Conservation (phyloP, 2,113 vertebrate species). For the Cinclus mexicanus region DNA sequence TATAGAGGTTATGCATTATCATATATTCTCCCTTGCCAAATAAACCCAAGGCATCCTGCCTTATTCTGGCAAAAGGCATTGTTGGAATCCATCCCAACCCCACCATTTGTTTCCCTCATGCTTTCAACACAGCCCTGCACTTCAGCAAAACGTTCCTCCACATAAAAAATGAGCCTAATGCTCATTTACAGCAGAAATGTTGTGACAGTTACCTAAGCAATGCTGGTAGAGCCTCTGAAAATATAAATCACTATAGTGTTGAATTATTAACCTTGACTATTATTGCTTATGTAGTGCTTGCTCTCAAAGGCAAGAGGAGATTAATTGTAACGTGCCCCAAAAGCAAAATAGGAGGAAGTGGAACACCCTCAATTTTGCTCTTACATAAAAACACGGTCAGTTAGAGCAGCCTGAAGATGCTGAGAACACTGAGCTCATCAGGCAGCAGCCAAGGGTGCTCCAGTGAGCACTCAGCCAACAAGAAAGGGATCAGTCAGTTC, state of each 20-base stretch:
- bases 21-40: neutral
- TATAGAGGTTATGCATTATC: neutral
- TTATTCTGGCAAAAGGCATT: neutral
- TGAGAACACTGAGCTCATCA: neutral
- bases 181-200: neutral
- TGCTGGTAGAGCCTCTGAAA: neutral
- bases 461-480: neutral
- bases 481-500: neutral
- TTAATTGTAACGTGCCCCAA: conserved; percentile 6
- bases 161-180: neutral
- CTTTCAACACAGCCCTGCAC: neutral
- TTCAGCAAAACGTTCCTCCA: neutral
- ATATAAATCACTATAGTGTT: neutral
- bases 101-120: neutral
- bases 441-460: neutral
- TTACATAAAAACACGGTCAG: neutral
- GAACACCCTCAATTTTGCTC: neutral
- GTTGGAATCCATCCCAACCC: neutral
- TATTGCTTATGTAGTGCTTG: neutral
- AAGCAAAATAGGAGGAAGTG: neutral
- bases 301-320: neutral
- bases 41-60: neutral
- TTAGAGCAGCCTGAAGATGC: neutral
- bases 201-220: neutral
- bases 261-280: neutral